Conservation (phyloP, 30 jellyfish, hydroid and myxozoan genomes). For the Aurelia sp. region DNA sequence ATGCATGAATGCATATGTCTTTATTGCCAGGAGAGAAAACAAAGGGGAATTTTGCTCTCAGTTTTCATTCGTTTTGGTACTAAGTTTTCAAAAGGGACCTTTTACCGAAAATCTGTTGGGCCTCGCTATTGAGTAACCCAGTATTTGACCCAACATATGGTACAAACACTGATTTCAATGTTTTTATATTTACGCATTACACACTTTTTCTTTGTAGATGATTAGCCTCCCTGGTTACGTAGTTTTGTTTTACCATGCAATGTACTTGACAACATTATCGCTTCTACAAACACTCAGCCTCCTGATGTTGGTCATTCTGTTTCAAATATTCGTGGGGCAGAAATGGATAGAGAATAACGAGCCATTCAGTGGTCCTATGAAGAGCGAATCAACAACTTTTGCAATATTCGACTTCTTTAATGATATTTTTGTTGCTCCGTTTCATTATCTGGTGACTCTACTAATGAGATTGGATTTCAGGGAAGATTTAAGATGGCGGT, state of each 20-base stretch:
- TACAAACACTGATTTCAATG: background rate
- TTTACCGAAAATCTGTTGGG: too few relatives aligned
- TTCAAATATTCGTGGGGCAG: conserved; percentile 81
- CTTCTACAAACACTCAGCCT: conserved; percentile 72
- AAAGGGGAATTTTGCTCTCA: too few relatives aligned
- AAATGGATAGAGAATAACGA: conserved; percentile 83
- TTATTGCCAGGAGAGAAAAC: too few relatives aligned
- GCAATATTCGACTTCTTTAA: conserved; percentile 61
- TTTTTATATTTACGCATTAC: background rate
- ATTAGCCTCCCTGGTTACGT: conserved; percentile 52
- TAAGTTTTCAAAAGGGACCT: too few relatives aligned
- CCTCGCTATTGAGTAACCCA: too few relatives aligned
- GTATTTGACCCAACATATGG: too few relatives aligned
- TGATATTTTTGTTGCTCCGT: conserved; percentile 73
- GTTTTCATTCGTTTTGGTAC: too few relatives aligned
- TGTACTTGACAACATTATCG: conserved; percentile 58
- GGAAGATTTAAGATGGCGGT: conserved; percentile 73
- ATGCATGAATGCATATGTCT: too few relatives aligned
- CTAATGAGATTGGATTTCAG: conserved; percentile 69
- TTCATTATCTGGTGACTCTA: conserved; percentile 67
- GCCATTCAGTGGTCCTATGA: conserved; percentile 73
- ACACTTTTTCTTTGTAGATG: conserved; percentile 34
- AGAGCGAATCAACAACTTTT: conserved; percentile 61
- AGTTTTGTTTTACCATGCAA: conserved; percentile 68
- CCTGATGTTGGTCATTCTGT: conserved; percentile 41